Percentiles rank a stretch among this genome's conserved stretches.
phyloP scores from a whole-genome alignment of 2,797 vertebrate species.

The Anguilla megastoma region DNA sequence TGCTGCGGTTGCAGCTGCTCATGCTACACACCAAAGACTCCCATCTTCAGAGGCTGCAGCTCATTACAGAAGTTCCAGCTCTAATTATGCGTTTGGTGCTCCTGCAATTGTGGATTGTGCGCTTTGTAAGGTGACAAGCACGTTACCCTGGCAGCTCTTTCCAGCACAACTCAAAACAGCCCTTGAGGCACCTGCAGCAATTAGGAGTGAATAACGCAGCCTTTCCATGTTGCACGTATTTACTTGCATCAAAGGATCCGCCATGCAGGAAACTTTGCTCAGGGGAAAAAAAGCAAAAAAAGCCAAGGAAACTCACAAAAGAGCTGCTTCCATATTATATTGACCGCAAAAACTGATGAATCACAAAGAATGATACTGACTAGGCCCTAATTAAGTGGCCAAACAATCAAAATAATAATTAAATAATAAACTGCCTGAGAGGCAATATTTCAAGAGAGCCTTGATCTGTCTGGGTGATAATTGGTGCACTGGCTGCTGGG shows the following conservation, averaged over 20 bases:
- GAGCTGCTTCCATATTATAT: neutral
- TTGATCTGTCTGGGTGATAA: constrained; percentile 23
- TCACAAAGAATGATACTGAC: neutral
- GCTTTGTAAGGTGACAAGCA: neutral
- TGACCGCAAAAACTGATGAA: neutral
- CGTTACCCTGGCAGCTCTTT: constrained; percentile 3
- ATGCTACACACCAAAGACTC: neutral
- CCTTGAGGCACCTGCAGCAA: constrained; percentile 50
- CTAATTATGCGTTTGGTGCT: constrained; percentile 8
- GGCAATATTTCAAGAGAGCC: constrained; percentile 5
- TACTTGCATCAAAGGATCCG: constrained; percentile 41
- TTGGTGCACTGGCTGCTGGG: constrained; percentile 41
- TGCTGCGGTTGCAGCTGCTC: neutral
- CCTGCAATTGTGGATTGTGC: neutral
- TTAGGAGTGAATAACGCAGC: constrained; percentile 57
- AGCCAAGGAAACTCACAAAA: neutral
- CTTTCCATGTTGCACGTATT: constrained; percentile 38
- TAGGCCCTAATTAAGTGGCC: neutral
- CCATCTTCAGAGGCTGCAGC: neutral
- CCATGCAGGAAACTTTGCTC: constrained; percentile 22
- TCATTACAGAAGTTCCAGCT: constrained; percentile 2
- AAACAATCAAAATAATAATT: neutral
- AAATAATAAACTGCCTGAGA: neutral
- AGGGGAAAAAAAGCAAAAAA: neutral
- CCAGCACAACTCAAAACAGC: neutral